Conservation (phyloP, 2,888 invertebrate species). For the Xanthorhoe designata region DNA sequence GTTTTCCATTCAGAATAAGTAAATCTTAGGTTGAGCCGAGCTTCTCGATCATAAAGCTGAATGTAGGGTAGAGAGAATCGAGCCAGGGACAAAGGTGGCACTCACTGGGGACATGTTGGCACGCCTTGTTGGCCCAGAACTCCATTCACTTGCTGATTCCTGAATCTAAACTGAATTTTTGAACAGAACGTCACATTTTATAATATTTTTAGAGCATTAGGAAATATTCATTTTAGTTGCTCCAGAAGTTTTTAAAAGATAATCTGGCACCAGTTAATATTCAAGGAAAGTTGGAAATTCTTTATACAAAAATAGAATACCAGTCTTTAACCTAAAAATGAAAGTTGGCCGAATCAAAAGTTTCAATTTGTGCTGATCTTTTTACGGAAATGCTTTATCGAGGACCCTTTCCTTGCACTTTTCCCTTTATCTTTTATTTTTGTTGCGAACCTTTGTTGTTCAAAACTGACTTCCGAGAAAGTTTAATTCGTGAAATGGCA, state of each 20-base stretch:
- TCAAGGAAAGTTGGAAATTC: conserved; percentile 20
- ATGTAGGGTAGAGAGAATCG: conserved; percentile 43
- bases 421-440: neutral
- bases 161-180: conserved; percentile 43
- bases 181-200: conserved; percentile 35
- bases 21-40: conserved; percentile 37
- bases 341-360: conserved; percentile 13
- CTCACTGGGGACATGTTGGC: conserved; percentile 47
- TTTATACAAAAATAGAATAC: conserved; percentile 18
- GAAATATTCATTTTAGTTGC: conserved; percentile 28
- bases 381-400: conserved; percentile 2
- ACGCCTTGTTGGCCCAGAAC: conserved; percentile 47
- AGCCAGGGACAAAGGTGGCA: conserved; percentile 46
- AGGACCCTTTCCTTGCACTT: conserved; percentile 8
- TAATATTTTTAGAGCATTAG: conserved; percentile 35
- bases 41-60: conserved; percentile 37
- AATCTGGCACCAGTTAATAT: conserved; percentile 26
- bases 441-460: conserved; percentile 8
- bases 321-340: conserved; percentile 5
- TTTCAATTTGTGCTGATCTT: conserved; percentile 18
- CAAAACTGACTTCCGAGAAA: neutral
- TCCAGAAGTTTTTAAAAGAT: conserved; percentile 26
- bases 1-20: conserved; percentile 36
- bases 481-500: neutral
- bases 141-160: conserved; percentile 42